Evolutionary conservation across 2,113 vertebrate species (phyloP), one percentile per base, ranked within the genome.

Genomic region (Ammodytes marinus): DNA sequence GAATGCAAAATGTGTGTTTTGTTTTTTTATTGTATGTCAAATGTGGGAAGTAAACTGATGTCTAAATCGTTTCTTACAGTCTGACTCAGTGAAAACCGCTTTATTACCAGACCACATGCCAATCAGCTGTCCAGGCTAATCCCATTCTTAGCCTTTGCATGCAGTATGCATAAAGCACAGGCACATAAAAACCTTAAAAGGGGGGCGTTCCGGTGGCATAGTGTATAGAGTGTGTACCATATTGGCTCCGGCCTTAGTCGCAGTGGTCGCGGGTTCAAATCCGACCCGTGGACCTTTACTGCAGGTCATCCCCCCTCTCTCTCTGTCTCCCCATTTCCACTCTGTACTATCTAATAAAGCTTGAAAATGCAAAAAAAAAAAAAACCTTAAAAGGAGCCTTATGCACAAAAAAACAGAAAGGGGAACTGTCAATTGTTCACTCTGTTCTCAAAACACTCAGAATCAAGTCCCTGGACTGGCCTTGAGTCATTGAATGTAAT

Each of bases 171-270:
- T 50, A 78, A 86, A 89, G 74, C 27, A 46, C 70, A 82, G 74
- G 88, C 85, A 86, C 77, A 86, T 84, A 77, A 88, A 88, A 87
- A 66, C 55, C 60, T 59, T n/a, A 85, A 84, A 86, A 65, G 63
- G 77, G 82, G 19, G 27, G 27, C 27, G 27, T 27, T 27, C 27
- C 27, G 27, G 27, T 27, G 2, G 27, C 27, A 27, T 27, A 27
- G 27, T 27, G 27, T 1, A 27, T 27, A 27, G 27, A 27, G 27
- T 2, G 27, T 27, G 27, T 27, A 27, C 27, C 27, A 27, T 27
- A 27, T 27, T 27, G 27, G 27, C 27, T 27, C 27, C 27, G 27
- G 27, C 27, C 27, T 27, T 27, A 27, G 27, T 27, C 27, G 27
- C 27, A 27, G 27, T 27, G 27, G 27, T 27, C 27, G 27, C 27